Evolutionary conservation across 2,113 vertebrate species (phyloP).

Genomic region (Cricetomys ansorgei): DNA sequence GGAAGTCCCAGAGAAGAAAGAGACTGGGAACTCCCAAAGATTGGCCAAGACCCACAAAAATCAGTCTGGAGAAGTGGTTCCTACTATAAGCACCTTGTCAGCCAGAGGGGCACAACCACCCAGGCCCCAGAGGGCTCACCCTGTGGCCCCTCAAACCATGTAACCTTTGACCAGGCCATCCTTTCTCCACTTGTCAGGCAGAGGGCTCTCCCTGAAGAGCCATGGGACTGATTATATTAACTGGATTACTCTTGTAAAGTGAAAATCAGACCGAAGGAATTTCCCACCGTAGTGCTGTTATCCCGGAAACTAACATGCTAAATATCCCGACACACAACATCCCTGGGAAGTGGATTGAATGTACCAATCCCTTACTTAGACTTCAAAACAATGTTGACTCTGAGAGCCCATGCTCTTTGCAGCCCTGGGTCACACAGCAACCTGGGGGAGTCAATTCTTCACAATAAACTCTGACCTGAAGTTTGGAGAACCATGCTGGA

Average conservation of each 20-base stretch:
- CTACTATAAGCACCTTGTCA: not conserved
- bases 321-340: not conserved
- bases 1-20: not conserved
- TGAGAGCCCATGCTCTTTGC: not conserved
- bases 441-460: not conserved
- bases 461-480: not conserved
- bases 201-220: not conserved
- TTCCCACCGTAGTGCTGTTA: not conserved
- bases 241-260: conserved; percentile 12
- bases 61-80: not conserved
- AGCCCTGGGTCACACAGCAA: not conserved
- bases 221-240: not conserved
- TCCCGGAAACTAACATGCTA: not conserved
- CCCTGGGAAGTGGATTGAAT: not conserved
- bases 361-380: not conserved
- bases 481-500: not conserved
- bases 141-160: not conserved
- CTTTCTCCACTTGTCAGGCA: not conserved
- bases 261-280: conserved; percentile 37
- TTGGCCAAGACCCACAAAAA: not conserved
- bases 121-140: not conserved
- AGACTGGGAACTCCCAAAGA: not conserved
- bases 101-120: not conserved
- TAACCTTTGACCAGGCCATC: not conserved
- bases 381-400: conserved; percentile 14